These are phyloP conservation scores for Laodelphax striatellus DNA, from an alignment of 1,140 invertebrate genomes.

Conservation along the genomic window DNA sequence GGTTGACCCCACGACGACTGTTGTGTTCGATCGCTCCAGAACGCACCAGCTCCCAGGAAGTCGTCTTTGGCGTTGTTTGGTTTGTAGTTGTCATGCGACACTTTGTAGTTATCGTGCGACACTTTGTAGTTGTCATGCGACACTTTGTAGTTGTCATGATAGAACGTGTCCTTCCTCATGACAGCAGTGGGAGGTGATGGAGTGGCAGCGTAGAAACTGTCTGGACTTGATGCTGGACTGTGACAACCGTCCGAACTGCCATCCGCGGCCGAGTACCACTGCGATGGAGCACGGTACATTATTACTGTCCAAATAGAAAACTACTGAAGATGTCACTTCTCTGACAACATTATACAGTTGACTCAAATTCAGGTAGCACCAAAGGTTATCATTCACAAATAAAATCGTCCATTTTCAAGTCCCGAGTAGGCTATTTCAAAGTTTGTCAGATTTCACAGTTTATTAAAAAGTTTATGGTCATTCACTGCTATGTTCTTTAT, in stretches of 20 bases:
- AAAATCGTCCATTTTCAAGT: too few relatives aligned
- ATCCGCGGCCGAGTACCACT: neutral
- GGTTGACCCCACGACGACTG: neutral
- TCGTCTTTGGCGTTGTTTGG: neutral
- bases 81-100: neutral
- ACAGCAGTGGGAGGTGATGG: constrained; percentile 5
- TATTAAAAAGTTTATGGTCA: too few relatives aligned
- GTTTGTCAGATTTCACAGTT: too few relatives aligned
- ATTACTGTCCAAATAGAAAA: too few relatives aligned
- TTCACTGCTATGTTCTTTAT: too few relatives aligned
- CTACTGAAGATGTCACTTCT: too few relatives aligned
- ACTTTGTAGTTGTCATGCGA: neutral
- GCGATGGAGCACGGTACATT: too few relatives aligned
- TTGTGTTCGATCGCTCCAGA: neutral
- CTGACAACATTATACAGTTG: too few relatives aligned
- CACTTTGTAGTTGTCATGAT: neutral
- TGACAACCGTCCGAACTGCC: constrained; percentile 16
- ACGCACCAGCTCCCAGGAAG: neutral
- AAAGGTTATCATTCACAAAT: too few relatives aligned
- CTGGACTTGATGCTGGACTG: constrained; percentile 20
- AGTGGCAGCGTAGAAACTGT: constrained; percentile 14
- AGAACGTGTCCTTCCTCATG: neutral
- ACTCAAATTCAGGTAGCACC: too few relatives aligned
- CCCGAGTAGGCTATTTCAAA: too few relatives aligned
- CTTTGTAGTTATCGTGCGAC: neutral